Base-by-base conservation (phyloP, 2,888 invertebrate genomes). In the Willowsia nigromaculata region DNA sequence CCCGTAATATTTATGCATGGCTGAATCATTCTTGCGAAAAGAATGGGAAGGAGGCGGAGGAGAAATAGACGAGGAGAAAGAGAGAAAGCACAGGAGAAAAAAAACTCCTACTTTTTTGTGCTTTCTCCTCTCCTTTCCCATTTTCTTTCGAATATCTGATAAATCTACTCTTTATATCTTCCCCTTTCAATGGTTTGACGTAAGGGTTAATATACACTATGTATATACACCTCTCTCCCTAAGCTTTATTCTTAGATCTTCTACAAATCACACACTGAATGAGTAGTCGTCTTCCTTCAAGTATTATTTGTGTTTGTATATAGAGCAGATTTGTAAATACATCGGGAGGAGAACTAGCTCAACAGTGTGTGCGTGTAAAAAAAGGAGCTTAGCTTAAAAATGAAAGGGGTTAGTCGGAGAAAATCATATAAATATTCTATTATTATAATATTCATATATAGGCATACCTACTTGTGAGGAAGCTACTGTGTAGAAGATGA, bases 1-100 rank as follows among this genome's bases (percentile, higher is more conserved):
- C 65, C 82, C 82, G 59, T 65, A 33, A 33, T 68, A 50, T 82
- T 82, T 82, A 65, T 82, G 82, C 82, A 82, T 82, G 82, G 82
- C 68, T 65, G 82, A 30, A 68, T 33, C 43, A 13, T 27, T 59
- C 27, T 76, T 50, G 62, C n/a, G 78, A 81, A 37, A 80, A 81
- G 37, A 81, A 56, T 59, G 81, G 62, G 53, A 56, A 30, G 56
- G 56, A 50, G 56, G 56, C 5, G 33, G 59, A 59, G 4, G 37
- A 9, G 81, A 59, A 62, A 76, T 27, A 13, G 76, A 37, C 2
- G 50, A 9, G 59, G 33, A 68, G 22, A 62, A 65, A 37, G 37
- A 62, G 22, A 43, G 47, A 82, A 30, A 56, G 81, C 30, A 18
- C 30, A 59, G 40, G 40, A 25, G 15, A 37, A 25, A 59, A 27